These are phyloP conservation scores for Cinclus mexicanus DNA, from an alignment of 2,113 vertebrate species.

Conservation along the genomic window DNA sequence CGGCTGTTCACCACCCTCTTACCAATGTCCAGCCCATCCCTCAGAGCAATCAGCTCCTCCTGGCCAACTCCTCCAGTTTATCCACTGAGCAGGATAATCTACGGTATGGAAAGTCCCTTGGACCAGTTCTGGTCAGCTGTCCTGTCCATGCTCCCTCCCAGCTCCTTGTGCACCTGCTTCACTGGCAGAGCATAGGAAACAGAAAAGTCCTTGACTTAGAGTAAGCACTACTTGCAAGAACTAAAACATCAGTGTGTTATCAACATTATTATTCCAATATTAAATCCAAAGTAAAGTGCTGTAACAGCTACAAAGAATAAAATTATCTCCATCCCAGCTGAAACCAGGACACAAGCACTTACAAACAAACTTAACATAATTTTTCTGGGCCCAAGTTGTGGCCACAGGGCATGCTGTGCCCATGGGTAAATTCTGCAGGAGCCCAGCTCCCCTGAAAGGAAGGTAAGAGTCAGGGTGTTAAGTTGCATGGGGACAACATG, in stretches of 20 bases:
- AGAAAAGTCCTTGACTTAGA: background rate
- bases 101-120: background rate
- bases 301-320: background rate
- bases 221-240: background rate
- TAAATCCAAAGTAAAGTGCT: background rate
- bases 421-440: background rate
- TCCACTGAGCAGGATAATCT: background rate
- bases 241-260: background rate
- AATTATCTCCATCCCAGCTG: background rate
- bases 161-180: background rate
- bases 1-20: background rate
- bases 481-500: background rate
- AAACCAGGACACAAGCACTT: background rate
- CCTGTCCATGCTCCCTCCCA: background rate
- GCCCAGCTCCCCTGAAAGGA: background rate
- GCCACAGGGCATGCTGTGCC: background rate
- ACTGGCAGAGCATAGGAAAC: background rate
- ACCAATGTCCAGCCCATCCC: background rate
- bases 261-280: background rate
- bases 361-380: background rate
- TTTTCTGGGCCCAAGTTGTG: background rate
- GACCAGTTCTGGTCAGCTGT: background rate
- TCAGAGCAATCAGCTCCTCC: background rate
- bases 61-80: background rate
- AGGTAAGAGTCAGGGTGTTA: background rate